phyloP scores from a whole-genome alignment of 1,140 invertebrate species.

The Ceratitis capitata region DNA sequence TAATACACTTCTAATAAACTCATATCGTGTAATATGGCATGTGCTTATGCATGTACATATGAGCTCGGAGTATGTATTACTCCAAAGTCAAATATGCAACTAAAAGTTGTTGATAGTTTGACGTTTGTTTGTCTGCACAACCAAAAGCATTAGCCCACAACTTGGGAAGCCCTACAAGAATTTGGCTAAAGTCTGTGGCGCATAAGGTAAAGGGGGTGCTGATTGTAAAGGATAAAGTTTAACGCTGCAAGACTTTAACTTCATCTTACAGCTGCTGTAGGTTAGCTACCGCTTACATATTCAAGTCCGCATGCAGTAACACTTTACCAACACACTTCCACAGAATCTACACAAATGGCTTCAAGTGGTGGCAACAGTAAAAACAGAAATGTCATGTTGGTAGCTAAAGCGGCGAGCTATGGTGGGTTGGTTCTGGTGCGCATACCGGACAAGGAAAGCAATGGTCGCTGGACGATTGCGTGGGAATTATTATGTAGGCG shows the following conservation, averaged over 20 bases:
- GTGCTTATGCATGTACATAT: not conserved
- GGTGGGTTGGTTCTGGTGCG: not conserved
- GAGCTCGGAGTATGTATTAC: not conserved
- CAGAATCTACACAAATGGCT: not conserved
- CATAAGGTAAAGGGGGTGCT: not conserved
- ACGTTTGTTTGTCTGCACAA: not conserved
- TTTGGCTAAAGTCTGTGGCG: not conserved
- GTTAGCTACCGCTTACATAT: not conserved
- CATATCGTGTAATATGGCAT: not conserved
- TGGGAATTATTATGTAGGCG: not conserved
- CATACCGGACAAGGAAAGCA: not conserved
- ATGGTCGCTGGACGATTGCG: not conserved
- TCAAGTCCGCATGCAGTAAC: not conserved
- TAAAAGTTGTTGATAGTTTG: constrained; percentile 37
- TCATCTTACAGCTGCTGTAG: not conserved
- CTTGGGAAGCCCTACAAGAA: not conserved
- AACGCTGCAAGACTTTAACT: not conserved
- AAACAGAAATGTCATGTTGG: not conserved
- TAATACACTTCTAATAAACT: constrained; percentile 10
- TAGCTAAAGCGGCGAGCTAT: not conserved
- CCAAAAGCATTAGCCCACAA: not conserved
- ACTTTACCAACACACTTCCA: not conserved
- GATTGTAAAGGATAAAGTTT: constrained; percentile 24
- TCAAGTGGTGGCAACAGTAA: not conserved
- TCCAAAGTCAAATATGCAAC: constrained; percentile 12